Conservation (phyloP, 2,797 vertebrate species). For the Syngnathus acus region DNA sequence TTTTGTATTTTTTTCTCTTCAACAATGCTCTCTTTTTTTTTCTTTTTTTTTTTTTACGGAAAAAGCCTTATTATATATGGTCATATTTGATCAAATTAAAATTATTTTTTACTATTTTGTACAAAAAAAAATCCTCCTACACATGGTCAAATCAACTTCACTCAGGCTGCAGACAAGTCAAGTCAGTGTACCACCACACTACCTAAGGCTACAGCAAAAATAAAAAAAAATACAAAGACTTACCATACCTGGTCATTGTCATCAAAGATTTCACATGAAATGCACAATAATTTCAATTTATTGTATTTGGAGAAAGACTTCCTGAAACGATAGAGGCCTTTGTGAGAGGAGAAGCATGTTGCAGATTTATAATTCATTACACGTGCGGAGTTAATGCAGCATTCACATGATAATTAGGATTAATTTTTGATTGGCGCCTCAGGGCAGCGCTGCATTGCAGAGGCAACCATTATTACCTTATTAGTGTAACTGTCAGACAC, state of each 20-base stretch:
- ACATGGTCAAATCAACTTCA: no score
- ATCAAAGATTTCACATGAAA: not conserved
- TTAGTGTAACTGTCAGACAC: conserved; percentile 71
- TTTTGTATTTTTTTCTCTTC: no score
- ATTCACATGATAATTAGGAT: conserved; percentile 76
- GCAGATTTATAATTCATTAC: conserved; percentile 72
- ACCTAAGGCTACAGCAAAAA: no score
- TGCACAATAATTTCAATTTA: not conserved
- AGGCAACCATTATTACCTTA: conserved; percentile 56
- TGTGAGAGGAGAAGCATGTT: conserved; percentile 70
- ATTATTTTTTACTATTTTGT: no score
- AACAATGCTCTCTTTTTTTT: no score
- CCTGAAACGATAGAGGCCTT: conserved; percentile 32
- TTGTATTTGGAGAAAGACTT: conserved; percentile 9
- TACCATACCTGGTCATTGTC: not conserved
- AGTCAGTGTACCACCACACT: no score
- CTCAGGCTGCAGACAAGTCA: no score
- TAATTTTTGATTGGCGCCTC: conserved; percentile 72
- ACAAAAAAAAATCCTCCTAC: no score
- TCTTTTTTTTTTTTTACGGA: no score
- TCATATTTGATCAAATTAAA: no score
- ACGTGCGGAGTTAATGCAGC: conserved; percentile 67
- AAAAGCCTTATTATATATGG: no score
- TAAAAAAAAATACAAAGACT: no score
- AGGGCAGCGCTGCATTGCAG: conserved; percentile 61